phyloP scores from a whole-genome alignment of 2,113 vertebrate species.

The Channa argus region DNA sequence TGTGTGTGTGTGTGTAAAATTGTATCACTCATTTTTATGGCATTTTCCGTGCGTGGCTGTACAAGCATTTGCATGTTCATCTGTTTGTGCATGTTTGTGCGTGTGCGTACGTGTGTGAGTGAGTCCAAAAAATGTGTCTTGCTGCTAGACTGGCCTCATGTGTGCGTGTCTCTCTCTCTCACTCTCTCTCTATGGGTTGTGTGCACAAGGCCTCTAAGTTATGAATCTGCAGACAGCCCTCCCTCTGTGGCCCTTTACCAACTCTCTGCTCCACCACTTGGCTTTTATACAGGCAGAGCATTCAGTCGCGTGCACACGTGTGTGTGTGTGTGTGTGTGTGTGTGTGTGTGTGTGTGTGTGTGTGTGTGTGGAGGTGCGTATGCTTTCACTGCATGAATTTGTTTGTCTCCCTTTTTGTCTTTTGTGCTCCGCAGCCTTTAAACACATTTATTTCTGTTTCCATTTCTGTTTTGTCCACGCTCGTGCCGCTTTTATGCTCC shows the following conservation, averaged over 20 bases:
- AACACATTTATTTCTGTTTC: neutral
- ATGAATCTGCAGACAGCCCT: conserved; percentile 57
- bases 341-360: neutral
- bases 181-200: conserved; percentile 20
- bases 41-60: conserved; percentile 24
- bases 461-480: neutral
- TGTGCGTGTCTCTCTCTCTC: neutral
- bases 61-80: conserved; percentile 28
- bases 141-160: conserved; percentile 35
- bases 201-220: conserved; percentile 61
- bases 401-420: neutral
- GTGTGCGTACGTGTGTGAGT: conserved; percentile 9
- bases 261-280: conserved; percentile 27
- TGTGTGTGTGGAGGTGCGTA: neutral
- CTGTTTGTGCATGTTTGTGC: neutral
- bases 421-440: neutral
- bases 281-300: conserved; percentile 30
- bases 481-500: neutral
- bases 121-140: conserved; percentile 13
- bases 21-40: conserved; percentile 46
- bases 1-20: neutral
- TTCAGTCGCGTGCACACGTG: neutral
- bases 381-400: neutral
- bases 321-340: conserved; percentile 3
- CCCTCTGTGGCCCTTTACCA: conserved; percentile 48